Evolutionary conservation across 2,888 invertebrate genomes (phyloP), one percentile per base, ranked within the genome.

Genomic region (Sinelater perroti): DNA sequence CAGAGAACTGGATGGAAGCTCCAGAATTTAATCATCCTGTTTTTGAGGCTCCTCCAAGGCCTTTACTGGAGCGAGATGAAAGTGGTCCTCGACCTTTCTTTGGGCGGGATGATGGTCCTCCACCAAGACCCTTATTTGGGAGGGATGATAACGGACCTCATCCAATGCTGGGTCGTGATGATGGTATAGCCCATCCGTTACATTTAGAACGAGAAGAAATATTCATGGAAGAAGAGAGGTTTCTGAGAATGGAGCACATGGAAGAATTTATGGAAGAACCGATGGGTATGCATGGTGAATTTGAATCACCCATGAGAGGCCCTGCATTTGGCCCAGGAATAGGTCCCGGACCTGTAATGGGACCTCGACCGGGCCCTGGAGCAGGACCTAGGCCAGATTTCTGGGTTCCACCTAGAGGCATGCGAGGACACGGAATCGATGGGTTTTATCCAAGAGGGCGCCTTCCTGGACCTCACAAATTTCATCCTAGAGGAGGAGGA

Each of bases 21-120:
- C 72, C 75, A 1, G 77, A 78, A 3, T 77, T 75, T 49, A 77
- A 77, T 61, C 72, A 3, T 10, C 45, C 47, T 1, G 40, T 36
- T 11, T 50, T 50, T 14, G 55, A 40, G 2, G 16, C 20, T 1
- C 49, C 11, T 13, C 31, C 21, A n/a, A 38, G 36, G n/a, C 16
- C 40, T 2, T 6, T 45, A 10, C 18, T 51, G 20, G 26, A 45
- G 24, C 46, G 28, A 20, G 61, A 61, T 18, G 62, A 67, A 73
- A 45, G 70, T 51, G 58, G 54, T 45, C 60, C 45, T 24, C 49
- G 53, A 8, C 50, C 56, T 13, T 16, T 46, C 5, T 46, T 54
- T 20, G 56, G 40, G 28, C 44, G 51, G 6, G 62, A 63, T n/a
- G 64, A 68, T 74, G 40, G 70, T 45, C 55, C 55, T 31, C 46